These are phyloP conservation scores for Sylvietta virens DNA, from an alignment of 2,113 vertebrate genomes.

Conservation along the genomic window DNA sequence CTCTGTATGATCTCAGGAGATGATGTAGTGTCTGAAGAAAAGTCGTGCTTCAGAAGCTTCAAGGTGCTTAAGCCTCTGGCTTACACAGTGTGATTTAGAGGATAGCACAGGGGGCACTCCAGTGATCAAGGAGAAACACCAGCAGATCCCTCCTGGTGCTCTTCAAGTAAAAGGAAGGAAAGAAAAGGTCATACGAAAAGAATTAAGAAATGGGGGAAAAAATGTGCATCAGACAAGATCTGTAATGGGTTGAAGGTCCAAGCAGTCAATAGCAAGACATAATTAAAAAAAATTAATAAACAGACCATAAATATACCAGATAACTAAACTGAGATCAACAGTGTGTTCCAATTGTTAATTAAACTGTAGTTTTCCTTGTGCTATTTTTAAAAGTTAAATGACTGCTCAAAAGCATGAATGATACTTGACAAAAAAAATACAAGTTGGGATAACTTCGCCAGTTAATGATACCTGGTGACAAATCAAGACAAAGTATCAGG, in stretches of 20 bases:
- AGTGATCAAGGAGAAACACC: constrained; percentile 22
- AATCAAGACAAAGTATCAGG: neutral
- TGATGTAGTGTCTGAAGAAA: constrained; percentile 36
- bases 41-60: constrained; percentile 7
- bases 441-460: neutral
- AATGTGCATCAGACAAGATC: neutral
- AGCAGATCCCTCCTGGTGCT: neutral
- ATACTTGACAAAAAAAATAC: neutral
- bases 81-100: neutral
- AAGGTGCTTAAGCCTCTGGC: neutral
- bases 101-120: neutral
- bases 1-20: neutral
- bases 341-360: neutral
- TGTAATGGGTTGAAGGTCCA: neutral
- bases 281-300: neutral
- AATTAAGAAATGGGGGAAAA: neutral
- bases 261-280: neutral
- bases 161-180: neutral
- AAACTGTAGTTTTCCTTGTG: neutral
- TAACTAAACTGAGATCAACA: neutral
- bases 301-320: neutral
- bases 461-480: neutral
- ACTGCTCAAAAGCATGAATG: neutral
- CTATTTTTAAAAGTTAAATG: neutral
- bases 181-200: neutral